A percentile compares a stretch with the other conserved stretches of the same genome.
These are phyloP conservation scores for Delia radicum DNA, from an alignment of 1,140 invertebrate species.

Conservation along the genomic window DNA sequence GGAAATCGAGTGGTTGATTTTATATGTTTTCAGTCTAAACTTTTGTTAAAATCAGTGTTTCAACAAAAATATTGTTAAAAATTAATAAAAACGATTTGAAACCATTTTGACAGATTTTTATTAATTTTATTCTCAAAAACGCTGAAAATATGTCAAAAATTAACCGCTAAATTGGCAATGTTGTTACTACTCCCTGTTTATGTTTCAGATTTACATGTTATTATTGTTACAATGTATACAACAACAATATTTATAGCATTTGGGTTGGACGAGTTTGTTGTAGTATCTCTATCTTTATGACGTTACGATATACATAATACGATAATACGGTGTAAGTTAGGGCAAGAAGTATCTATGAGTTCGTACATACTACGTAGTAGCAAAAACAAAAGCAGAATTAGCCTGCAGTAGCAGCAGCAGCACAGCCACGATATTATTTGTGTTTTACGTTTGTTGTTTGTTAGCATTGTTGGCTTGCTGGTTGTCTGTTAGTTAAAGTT, in stretches of 20 bases:
- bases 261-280: too few species aligned
- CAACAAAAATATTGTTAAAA: too few species aligned
- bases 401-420: not conserved
- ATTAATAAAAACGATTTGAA: too few species aligned
- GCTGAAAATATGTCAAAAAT: too few species aligned
- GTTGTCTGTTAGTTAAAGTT: slow-evolving; percentile 27
- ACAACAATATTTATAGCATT: not conserved
- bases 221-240: not conserved
- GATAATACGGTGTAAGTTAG: not conserved
- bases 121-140: too few species aligned
- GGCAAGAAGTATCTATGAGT: not conserved
- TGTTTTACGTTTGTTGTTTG: not conserved
- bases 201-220: not conserved
- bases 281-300: not conserved
- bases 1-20: too few species aligned
- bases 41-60: too few species aligned
- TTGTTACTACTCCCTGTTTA: not conserved
- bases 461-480: slow-evolving; percentile 22
- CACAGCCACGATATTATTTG: not conserved
- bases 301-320: not conserved
- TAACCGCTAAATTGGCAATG: too few species aligned
- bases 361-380: not conserved
- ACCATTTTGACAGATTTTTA: too few species aligned
- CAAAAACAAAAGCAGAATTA: not conserved
- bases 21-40: too few species aligned